phyloP scores from a whole-genome alignment of 1,140 invertebrate species.

The Scylla paramamosain region DNA sequence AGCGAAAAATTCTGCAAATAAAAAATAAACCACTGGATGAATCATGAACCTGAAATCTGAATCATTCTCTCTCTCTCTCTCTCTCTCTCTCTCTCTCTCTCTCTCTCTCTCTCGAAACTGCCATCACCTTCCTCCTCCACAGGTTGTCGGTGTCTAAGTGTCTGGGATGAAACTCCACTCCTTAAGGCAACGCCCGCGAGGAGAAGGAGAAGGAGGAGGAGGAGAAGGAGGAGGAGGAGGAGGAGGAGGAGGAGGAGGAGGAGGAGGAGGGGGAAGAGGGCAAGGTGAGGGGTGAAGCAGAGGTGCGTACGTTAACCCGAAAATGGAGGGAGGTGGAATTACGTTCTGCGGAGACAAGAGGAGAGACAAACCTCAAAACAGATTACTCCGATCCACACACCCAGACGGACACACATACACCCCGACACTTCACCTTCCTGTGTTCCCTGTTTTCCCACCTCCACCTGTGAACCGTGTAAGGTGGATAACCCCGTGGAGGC shows the following conservation, averaged over 20 bases:
- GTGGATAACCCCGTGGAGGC: not conserved
- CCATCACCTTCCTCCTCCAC: not conserved
- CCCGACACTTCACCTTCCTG: not conserved
- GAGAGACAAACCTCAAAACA: not conserved
- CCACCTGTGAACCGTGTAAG: not conserved
- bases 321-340: not conserved
- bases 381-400: not conserved
- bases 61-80: not conserved
- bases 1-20: not conserved
- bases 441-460: not conserved
- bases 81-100: not conserved
- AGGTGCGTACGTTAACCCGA: not conserved
- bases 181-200: not conserved
- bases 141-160: not conserved
- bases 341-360: not conserved
- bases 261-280: not conserved
- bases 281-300: not conserved
- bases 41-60: not conserved
- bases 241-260: constrained; percentile 6
- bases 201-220: not conserved
- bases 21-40: not conserved
- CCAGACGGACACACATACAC: no score
- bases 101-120: not conserved
- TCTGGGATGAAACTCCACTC: not conserved
- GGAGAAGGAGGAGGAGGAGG: not conserved